Base-by-base conservation (phyloP, 1,140 invertebrate species). In the Panagrolaimus sp. region DNA sequence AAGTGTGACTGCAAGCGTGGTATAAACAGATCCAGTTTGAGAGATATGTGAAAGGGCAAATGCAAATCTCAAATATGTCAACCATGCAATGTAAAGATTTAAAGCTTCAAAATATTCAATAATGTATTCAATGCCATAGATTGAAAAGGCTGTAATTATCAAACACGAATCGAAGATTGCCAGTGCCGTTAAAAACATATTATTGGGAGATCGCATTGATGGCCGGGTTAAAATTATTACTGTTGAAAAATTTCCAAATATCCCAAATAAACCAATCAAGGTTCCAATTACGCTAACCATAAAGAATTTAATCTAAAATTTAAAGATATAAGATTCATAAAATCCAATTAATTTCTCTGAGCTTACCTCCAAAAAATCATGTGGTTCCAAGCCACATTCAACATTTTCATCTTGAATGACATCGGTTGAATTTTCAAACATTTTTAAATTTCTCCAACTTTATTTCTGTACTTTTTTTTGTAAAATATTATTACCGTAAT, bases 1-100 rank as follows among this genome's bases (percentile, higher is more conserved):
- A 74, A 96, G 87, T 0, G 94, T 96, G 46, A 97, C 94, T 1
- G 91, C 92, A 57, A 97, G 88, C 0, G 94, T 96, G 72, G 96
- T 87, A 86, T 96, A 98, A 53, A 95, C 91, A 16, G 92, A 93
- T 38, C 91, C 92, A 46, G 92, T 94, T 73, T 87, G 93, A 14
- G 91, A 90, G 7, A 90, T 90, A 76, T 91, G 88, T 0, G 90
- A 91, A 13, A 95, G 83, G 0, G 93, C 92, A 83, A 91, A 97
- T 5, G 92, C 87, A 69, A 89, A 88, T 1, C 73, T 89, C 14
- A 91, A 90, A 70, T 92, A 88, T 72, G 89, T 89, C 27, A 91
- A 91, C 83, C 89, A 91, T 45, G 92, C 86, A 69, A 88, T 86
- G 48, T 74, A 72, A 76, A 90, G 89, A 84, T 93, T 89, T 46